phyloP scores from a whole-genome alignment of 2,888 invertebrate species.

The Rhimphoctona megacephalus region DNA sequence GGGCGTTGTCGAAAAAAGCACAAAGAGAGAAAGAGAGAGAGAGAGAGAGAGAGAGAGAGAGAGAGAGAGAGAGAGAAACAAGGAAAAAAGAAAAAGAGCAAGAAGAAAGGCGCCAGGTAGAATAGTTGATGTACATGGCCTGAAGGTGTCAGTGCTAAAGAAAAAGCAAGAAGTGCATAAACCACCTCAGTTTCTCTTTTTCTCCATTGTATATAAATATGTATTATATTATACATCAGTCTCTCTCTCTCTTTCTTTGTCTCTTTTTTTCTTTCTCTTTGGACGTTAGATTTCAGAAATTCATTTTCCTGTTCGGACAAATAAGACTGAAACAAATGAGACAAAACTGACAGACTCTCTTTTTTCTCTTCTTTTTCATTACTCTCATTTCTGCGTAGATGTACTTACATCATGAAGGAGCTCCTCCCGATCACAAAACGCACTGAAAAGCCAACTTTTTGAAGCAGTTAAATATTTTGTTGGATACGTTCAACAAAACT shows the following conservation, averaged over 20 bases:
- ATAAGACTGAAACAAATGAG: constrained; percentile 6
- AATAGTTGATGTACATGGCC: constrained; percentile 38
- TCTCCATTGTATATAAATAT: constrained; percentile 18
- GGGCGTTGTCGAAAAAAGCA: neutral
- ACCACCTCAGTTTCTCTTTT: constrained; percentile 38
- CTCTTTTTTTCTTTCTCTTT: constrained; percentile 49
- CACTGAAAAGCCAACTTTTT: no score
- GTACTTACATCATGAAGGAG: no score
- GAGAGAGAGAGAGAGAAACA: constrained; percentile 6
- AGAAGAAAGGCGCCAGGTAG: constrained; percentile 20
- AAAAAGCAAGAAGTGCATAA: constrained; percentile 52
- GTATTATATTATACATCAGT: neutral
- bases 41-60: constrained; percentile 6
- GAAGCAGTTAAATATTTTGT: no score
- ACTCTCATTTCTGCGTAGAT: neutral
- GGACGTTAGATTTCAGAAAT: constrained; percentile 64
- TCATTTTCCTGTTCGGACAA: constrained; percentile 53
- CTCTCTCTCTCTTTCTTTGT: neutral
- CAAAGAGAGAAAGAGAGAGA: neutral
- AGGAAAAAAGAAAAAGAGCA: neutral
- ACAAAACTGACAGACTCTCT: constrained; percentile 6
- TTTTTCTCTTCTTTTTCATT: constrained; percentile 1
- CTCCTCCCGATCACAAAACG: no score
- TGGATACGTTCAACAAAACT: no score
- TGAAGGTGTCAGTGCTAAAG: constrained; percentile 50